Evolutionary conservation across 1,140 invertebrate genomes (phyloP).

Genomic region (Pseudomyrmex flavicornis): DNA sequence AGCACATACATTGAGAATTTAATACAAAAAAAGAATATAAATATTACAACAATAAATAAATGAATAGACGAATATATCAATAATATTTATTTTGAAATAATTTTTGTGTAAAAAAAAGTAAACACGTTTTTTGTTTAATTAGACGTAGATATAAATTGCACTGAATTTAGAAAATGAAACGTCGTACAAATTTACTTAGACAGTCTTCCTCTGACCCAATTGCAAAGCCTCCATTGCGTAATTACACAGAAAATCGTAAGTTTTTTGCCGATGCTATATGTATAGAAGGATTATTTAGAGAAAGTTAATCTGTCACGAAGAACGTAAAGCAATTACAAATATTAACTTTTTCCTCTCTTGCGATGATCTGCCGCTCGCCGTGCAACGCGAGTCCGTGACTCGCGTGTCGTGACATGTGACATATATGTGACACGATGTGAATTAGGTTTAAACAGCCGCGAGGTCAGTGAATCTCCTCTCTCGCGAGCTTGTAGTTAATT

Average conservation of each 20-base stretch:
- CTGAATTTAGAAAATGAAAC: not conserved
- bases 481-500: conserved; percentile 31
- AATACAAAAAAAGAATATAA: conserved; percentile 15
- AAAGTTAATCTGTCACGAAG: not conserved
- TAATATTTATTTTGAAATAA: not conserved
- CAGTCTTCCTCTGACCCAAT: not conserved
- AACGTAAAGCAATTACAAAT: conserved; percentile 20
- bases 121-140: not conserved
- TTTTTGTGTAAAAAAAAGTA: not conserved
- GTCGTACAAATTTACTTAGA: not conserved
- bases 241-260: not conserved
- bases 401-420: conserved; percentile 45
- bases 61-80: conserved; percentile 10
- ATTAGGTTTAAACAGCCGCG: conserved; percentile 50
- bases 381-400: conserved; percentile 27
- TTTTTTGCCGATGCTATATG: not conserved
- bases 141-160: not conserved
- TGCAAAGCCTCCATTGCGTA: not conserved
- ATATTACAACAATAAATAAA: not conserved
- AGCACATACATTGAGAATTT: conserved; percentile 29
- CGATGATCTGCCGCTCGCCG: not conserved
- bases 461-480: conserved; percentile 39
- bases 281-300: not conserved
- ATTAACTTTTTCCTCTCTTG: conserved; percentile 10
- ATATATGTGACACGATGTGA: conserved; percentile 41